Evolutionary conservation across 2,797 vertebrate species (phyloP), one percentile per base, ranked within the genome.

Genomic region (Anableps anableps): DNA sequence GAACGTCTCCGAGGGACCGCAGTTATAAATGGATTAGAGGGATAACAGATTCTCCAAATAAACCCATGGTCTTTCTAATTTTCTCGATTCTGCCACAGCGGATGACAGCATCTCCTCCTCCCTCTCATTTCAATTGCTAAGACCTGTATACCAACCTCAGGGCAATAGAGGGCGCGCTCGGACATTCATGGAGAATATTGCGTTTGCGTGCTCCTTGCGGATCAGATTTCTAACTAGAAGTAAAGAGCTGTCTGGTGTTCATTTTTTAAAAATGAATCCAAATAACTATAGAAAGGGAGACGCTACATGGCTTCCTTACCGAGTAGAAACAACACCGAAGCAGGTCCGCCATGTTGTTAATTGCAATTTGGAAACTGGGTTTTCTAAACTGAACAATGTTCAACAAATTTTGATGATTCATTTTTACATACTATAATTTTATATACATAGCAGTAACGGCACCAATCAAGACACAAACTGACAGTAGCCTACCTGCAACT

Each of bases 141-240:
- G 80, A 78, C 10, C 53, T 47, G 62, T 79, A 81, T 92, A 80
- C 51, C 79, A 17, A 14, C 72, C 29, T 82, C 29, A 50, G 71
- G 81, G 85, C 83, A 90, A 90, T 78, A 95, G 95, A 89, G 93
- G 94, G 78, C 93, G 93, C 93, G 78, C 81, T 45, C 50, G 43
- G 41, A 9, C 26, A 7, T 1, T 50, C 75, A 83, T 80, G 84
- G 81, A 29, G n/a, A 3, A 31, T 81, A 92, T 16, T 81, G 82
- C 84, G 2, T 93, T 93, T 58, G 0, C 0, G 66, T 73, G 10
- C 78, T 29, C 19, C 70, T 66, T 34, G 83, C 79, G 85, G 87
- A 85, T 60, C 9, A 0, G 2, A 0, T 0, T 14, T 64, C 21
- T 0, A 8, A 38, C 1, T 1, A 72, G 1, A 8, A 38, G 0